Conservation (phyloP, 1,140 invertebrate genomes). For the Magallana ariakensis region DNA sequence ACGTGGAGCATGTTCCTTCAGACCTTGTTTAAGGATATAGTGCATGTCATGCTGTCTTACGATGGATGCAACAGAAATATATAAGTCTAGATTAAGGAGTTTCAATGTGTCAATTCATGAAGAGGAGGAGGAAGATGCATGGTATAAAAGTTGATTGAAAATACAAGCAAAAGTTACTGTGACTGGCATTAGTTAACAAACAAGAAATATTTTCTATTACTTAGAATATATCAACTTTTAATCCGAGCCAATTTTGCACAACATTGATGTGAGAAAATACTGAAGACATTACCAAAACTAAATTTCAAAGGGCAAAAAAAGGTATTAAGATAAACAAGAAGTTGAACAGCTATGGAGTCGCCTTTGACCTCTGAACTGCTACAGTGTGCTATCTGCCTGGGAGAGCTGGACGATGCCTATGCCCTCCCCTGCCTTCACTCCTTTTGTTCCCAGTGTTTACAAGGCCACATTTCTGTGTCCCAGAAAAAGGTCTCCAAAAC, state of each 20-base stretch:
- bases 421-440: conserved; percentile 65
- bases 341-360: background rate
- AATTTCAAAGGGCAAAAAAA: too few relatives aligned
- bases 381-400: conserved; percentile 62
- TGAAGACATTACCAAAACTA: too few relatives aligned
- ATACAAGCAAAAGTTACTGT: too few relatives aligned
- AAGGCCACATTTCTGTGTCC: conserved; percentile 61
- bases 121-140: background rate
- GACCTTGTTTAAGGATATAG: conserved; percentile 12
- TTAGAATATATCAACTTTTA: too few relatives aligned
- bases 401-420: conserved; percentile 47
- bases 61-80: background rate
- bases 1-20: background rate
- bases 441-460: conserved; percentile 80
- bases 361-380: conserved; percentile 48
- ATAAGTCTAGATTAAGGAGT: background rate
- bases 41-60: conserved; percentile 3
- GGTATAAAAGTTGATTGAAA: too few relatives aligned
- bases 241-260: too few relatives aligned
- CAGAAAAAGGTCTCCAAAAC: background rate
- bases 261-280: too few relatives aligned
- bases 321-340: too few relatives aligned
- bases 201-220: too few relatives aligned
- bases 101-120: background rate
- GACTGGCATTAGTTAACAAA: too few relatives aligned